A percentile compares a stretch with the other conserved stretches of the same genome.
phyloP scores from a whole-genome alignment of 2,888 invertebrate species.

The Cataglyphis albicans region DNA sequence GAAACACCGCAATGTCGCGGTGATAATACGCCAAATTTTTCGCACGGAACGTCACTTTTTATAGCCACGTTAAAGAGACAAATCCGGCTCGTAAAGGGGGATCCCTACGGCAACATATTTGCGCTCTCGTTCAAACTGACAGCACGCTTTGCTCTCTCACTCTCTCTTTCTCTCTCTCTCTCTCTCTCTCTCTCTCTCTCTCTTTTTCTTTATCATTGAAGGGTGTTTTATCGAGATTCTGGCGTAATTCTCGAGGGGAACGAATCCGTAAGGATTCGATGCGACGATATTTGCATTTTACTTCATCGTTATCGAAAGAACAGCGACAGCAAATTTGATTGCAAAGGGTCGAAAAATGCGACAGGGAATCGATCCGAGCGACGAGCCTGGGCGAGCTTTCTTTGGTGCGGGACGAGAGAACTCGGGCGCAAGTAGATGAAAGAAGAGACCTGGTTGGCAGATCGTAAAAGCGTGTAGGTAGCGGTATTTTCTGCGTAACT shows the following conservation, averaged over 20 bases:
- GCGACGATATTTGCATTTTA: constrained; percentile 74
- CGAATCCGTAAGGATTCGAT: constrained; percentile 10
- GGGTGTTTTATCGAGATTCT: constrained; percentile 12
- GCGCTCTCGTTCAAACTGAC: constrained; percentile 45
- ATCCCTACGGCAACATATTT: constrained; percentile 47
- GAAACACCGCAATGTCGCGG: constrained; percentile 17
- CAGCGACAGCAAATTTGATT: constrained; percentile 49
- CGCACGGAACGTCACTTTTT: constrained; percentile 40
- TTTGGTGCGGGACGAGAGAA: constrained; percentile 28
- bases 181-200: not conserved
- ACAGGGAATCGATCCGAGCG: constrained; percentile 17
- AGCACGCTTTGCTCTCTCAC: not conserved
- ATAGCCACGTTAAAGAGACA: constrained; percentile 48
- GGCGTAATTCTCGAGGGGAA: constrained; percentile 26
- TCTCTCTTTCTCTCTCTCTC: not conserved
- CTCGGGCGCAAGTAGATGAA: constrained; percentile 11
- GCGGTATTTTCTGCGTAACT: constrained; percentile 83
- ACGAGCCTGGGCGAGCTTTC: constrained; percentile 21
- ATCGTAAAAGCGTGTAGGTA: constrained; percentile 62
- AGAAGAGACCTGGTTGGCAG: constrained; percentile 46
- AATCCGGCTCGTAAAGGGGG: constrained; percentile 41
- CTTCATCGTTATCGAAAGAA: constrained; percentile 68
- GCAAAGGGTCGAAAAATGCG: constrained; percentile 17
- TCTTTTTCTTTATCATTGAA: constrained; percentile 30
- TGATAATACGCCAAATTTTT: constrained; percentile 30